Evolutionary conservation across 2,797 vertebrate genomes (phyloP), one percentile per base, ranked within the genome.

Genomic region (Eurystomus glaucurus): DNA sequence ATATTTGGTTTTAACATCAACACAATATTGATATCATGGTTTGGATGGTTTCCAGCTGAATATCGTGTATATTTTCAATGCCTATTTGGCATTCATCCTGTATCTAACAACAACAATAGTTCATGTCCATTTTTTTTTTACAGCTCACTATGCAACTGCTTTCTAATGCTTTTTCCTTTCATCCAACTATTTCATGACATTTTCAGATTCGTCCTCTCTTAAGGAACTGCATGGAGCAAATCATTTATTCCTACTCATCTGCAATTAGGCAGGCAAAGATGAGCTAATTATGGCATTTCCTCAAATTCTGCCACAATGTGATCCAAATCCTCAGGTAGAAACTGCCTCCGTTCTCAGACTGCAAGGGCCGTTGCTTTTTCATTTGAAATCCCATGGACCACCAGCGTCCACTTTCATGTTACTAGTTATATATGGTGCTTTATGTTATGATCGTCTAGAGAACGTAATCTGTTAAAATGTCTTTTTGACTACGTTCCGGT

Each of bases 91-190:
- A 88, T 85, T 90, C 64, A 57, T 61, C 37, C 69, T 72, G 50
- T 84, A 91, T 78, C 57, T 54, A 90, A 92, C 92, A 92, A 90
- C 25, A 92, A 76, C 31, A 91, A 69, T 14, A 90, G 57, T 66
- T 95, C 89, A 84, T 89, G 91, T 95, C 69, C 58, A 6, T 82
- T 93, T 88, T 95, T 35, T 39, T 39, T 89, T 90, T 74, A 92
- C 51, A 82, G 71, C 31, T 94, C 29, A 55, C 48, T 70, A 29
- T 64, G 45, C 39, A 89, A 89, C 39, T 55, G n/a, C 48, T 93
- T 93, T 82, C 48, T 64, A 94, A 94, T 54, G 13, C 8, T 77
- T 79, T 55, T 68, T 84, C 20, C 22, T 85, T 93, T 87, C 50
- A 66, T 19, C 39, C 58, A 92, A 29, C 35, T 64, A 17, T 21